Evolutionary conservation across 2,113 vertebrate species (phyloP).

Genomic region (Neolamprologus ventralis): DNA sequence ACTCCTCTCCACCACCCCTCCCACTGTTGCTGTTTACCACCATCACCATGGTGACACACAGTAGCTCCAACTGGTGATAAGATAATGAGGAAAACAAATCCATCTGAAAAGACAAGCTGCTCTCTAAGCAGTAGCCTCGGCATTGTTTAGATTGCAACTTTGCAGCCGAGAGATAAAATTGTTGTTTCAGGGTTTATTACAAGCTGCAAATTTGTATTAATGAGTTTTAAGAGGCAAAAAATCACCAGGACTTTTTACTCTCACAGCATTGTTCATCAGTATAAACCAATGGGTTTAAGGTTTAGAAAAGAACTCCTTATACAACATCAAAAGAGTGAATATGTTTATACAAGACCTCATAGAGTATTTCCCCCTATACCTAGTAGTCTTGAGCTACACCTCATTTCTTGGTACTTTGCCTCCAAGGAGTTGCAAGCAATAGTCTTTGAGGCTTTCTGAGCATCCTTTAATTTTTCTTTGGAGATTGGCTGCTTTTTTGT

Average conservation of each 20-base stretch:
- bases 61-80: conserved; percentile 59
- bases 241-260: neutral
- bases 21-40: conserved; percentile 59
- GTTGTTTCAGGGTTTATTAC: conserved; percentile 22
- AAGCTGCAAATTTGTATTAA: neutral
- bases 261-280: neutral
- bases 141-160: conserved; percentile 50
- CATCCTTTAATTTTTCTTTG: neutral
- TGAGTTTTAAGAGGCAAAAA: conserved; percentile 5
- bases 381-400: neutral
- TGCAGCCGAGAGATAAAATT: conserved; percentile 48
- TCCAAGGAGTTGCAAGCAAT: neutral
- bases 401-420: neutral
- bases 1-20: conserved; percentile 34
- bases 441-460: neutral
- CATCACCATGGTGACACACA: conserved; percentile 57
- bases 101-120: conserved; percentile 56
- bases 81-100: conserved; percentile 74
- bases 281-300: neutral
- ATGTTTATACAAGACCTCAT: neutral
- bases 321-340: neutral
- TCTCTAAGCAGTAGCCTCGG: conserved; percentile 10
- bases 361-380: neutral
- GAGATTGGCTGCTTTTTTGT: neutral
- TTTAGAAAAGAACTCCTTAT: neutral